Base-by-base conservation (phyloP, 2,888 invertebrate species). In the Apodemia mormo region DNA sequence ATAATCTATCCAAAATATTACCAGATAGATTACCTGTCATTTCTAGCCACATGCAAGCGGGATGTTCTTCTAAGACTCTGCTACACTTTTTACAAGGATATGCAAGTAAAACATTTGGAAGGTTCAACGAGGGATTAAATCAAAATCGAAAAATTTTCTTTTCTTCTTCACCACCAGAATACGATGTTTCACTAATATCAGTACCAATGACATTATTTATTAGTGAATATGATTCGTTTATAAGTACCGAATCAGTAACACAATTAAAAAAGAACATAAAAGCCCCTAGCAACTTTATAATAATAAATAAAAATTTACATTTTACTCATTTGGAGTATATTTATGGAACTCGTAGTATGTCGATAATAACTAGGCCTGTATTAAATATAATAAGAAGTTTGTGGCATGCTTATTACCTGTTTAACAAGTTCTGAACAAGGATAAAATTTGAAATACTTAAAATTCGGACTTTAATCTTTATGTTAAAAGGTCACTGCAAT, bases 241-340 rank as follows among this genome's bases (percentile, higher is more conserved):
- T 90, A 79, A 82, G 82, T 30, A 70, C 77, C 0, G 75, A 81
- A 67, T 88, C 89, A 74, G 85, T 86, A 2, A 68, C 79, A 69
- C 79, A 74, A 71, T 78, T 91, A 30, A 77, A 70, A 73, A 76
- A 72, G n/a, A 78, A 74, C 66, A 76, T 92, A 14, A 84, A 85
- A 22, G 87, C 82, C 72, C 74, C 89, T 30, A 76, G 81, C 33
- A 81, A 77, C 30, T 79, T 79, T 73, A 76, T 84, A n/a, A 77
- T 78, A 58, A 81, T 87, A 2, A 85, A 89, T 70, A 79, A 79
- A 75, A 82, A 83, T 3, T 72, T 85, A 71, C 86, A 87, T 73
- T 91, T 90, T 72, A 86, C 87, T 29, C 92, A 92, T 76, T 81
- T 91, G 43, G 92, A 92, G 75, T 92, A 89, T 75, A 76, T 87